Conservation (phyloP, 2,888 invertebrate genomes). For the Latrodectus hesperus region DNA sequence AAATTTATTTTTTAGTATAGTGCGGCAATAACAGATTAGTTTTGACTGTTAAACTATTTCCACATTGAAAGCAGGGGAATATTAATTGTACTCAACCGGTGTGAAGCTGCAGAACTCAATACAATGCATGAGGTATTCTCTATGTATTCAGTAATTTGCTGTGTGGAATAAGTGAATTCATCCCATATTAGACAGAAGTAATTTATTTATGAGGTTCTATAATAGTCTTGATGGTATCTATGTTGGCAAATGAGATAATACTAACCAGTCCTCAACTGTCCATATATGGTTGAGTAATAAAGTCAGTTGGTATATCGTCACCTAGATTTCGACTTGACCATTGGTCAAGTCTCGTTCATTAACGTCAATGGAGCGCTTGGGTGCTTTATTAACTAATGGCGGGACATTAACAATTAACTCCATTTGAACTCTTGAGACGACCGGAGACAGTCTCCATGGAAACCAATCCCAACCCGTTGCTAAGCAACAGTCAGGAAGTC, state of each 20-base stretch:
- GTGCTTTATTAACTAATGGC: conserved; percentile 67
- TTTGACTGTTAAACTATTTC: no score
- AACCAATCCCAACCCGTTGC: conserved; percentile 57
- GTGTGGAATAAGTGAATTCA: no score
- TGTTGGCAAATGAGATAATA: conserved; percentile 55
- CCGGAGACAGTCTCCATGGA: conserved; percentile 64
- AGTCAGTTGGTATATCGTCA: conserved; percentile 31
- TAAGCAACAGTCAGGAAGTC: conserved; percentile 63
- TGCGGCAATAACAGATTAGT: no score
- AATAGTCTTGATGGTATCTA: conserved; percentile 42
- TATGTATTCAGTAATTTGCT: no score
- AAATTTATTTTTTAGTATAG: no score
- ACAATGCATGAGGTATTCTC: no score
- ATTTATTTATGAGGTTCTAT: conserved; percentile 29
- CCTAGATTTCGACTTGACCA: conserved; percentile 53
- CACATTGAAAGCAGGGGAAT: no score
- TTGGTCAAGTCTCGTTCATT: conserved; percentile 47
- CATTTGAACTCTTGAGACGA: conserved; percentile 67
- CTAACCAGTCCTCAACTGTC: conserved; percentile 27
- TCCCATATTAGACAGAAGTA: neutral
- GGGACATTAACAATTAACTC: conserved; percentile 69
- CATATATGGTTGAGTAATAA: conserved; percentile 48
- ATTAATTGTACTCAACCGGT: no score
- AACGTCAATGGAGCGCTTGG: conserved; percentile 34
- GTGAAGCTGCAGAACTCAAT: no score